Conservation (phyloP, 1,140 invertebrate species). For the Trichonephila inaurata region DNA sequence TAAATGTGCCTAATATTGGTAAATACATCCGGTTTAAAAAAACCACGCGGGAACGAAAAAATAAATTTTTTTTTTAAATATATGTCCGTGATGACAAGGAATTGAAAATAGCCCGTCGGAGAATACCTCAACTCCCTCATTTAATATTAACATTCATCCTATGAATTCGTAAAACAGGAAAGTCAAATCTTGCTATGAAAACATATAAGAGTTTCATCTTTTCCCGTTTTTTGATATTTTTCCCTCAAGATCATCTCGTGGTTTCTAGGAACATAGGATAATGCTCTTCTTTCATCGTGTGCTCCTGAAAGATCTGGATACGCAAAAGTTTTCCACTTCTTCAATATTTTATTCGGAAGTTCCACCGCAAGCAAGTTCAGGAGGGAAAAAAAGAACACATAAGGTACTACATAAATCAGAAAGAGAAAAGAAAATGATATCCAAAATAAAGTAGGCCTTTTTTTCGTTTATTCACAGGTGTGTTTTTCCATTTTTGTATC, state of each 20-base stretch:
- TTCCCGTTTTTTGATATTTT: not conserved
- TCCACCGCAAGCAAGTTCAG: not conserved
- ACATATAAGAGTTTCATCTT: not conserved
- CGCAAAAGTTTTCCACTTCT: not conserved
- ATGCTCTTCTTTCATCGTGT: not conserved
- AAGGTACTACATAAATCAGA: conserved; percentile 31
- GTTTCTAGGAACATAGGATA: not conserved
- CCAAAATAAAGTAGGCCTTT: not conserved
- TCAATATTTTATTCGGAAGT: not conserved
- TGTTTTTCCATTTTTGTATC: not conserved
- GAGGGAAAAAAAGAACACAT: not conserved
- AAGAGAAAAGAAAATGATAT: conserved; percentile 25
- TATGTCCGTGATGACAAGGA: not conserved
- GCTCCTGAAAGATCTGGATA: not conserved
- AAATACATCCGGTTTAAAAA: too few relatives aligned
- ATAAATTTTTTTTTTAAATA: not conserved
- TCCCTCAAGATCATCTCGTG: not conserved
- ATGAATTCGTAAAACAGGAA: not conserved
- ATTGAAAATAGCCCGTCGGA: not conserved
- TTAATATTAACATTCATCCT: not conserved
- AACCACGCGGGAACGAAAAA: too few relatives aligned
- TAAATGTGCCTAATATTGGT: too few relatives aligned
- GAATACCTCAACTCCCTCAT: not conserved
- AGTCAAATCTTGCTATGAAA: not conserved
- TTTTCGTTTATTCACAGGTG: conserved; percentile 23